Base-by-base conservation (phyloP, 2,113 vertebrate genomes). In the Cervus canadensis region DNA sequence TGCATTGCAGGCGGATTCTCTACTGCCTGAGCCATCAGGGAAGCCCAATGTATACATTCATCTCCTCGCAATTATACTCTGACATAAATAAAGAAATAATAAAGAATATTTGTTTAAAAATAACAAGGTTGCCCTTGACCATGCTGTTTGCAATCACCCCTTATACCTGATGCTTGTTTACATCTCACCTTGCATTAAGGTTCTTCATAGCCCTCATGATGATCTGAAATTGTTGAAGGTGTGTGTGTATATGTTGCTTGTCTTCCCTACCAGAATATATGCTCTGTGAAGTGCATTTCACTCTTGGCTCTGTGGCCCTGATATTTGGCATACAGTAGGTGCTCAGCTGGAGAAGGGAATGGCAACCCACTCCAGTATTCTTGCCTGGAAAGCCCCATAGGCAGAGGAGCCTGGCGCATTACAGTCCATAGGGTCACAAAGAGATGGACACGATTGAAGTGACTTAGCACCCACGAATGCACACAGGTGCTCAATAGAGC, bases 291-390 rank as follows among this genome's bases (percentile, higher is more conserved):
- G 14, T 19, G 33, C 48, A 2, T 14, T 15, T 33, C 57, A 40
- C 30, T n/a, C 33, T 2, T 48, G 14, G 21, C 21, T 54, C 2
- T 7, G 4, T 45, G 74, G 10, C 36, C 11, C 26, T 23, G 45
- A 28, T 30, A 15, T 54, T 28, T 33, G 56, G 48, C 45, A 78
- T 56, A 59, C 36, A 87, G 92, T 36, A 23, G 54, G 54, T 30
- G 62, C 64, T 93, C 87, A n/a, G 19, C n/a, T 71, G n/a, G n/a
- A 71, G n/a, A 71, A 71, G 67, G 67, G n/a, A 71, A 71, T 40
- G n/a, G 19, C n/a, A 40, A 71, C 19, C 19, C n/a, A 71, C 67
- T 40, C n/a, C 67, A 40, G 19, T 23, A 71, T 71, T 71, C 67
- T 40, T 71, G n/a, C 67, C 67, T 40, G 10, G n/a, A 40, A 21